Percentiles rank a stretch among this genome's conserved stretches.
Conservation (phyloP, 1,140 invertebrate genomes). For the Danaus melanippus region DNA sequence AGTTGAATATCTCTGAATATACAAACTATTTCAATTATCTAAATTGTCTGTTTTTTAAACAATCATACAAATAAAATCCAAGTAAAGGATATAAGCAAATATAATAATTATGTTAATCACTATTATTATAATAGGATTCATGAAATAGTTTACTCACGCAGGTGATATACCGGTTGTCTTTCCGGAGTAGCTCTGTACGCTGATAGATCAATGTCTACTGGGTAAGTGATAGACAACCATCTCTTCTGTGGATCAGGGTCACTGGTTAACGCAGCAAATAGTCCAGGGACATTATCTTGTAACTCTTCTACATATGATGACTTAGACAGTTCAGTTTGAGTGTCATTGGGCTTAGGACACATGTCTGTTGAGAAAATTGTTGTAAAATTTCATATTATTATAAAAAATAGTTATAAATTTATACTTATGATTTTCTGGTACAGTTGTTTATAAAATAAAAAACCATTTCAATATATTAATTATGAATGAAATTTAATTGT, state of each 20-base stretch:
- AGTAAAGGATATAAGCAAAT: too few species aligned
- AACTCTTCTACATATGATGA: conserved; percentile 92
- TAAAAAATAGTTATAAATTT: not conserved
- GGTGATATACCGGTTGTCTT: conserved; percentile 79
- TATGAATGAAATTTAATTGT: conserved; percentile 2
- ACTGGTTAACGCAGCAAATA: conserved; percentile 87
- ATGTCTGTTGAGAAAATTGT: conserved; percentile 76
- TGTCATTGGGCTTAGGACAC: conserved; percentile 88
- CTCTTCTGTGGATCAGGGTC: conserved; percentile 81
- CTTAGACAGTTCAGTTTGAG: conserved; percentile 78
- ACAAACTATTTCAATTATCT: too few species aligned
- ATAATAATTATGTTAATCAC: not conserved
- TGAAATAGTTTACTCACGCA: conserved; percentile 74
- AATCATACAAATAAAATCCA: too few species aligned
- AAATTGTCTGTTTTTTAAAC: too few species aligned
- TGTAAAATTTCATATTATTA: conserved; percentile 6
- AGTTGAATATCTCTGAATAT: too few species aligned
- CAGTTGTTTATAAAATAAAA: not conserved
- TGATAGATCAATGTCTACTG: conserved; percentile 75
- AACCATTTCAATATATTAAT: not conserved
- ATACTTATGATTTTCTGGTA: not conserved
- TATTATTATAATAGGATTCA: not conserved
- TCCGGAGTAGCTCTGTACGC: conserved; percentile 62
- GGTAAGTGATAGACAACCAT: conserved; percentile 86
- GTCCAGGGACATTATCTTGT: conserved; percentile 82